Evolutionary conservation across 2,888 invertebrate genomes (phyloP), one percentile per base, ranked within the genome.

Genomic region (Leucozona laternaria): DNA sequence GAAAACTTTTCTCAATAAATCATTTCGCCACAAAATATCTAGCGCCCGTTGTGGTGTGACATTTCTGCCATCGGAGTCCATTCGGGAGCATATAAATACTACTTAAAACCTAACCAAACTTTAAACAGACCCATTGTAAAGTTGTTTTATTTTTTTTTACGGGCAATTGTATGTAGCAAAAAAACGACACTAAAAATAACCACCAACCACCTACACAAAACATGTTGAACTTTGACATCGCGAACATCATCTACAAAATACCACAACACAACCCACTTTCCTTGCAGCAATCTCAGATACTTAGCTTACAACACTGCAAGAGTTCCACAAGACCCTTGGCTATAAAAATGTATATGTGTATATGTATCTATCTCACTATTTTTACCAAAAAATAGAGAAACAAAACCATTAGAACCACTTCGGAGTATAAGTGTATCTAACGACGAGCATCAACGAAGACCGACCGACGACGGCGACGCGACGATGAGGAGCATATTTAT

Each of bases 211-310:
- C 85, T 81, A 85, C 85, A 85, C 85, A 76, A 85, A 75, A 78
- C 73, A 82, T 70, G 64, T 66, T 86, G 86, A 86, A 86, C 86
- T 86, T 86, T 58, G 86, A 86, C 86, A 81, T 64, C 79, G 78
- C 75, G 75, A 86, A 82, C 82, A 86, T 86, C 82, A 82, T 79
- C 82, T 62, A 81, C 82, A 71, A 86, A 86, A 86, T 86, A 79
- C 86, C 86, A 81, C 57, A 81, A 81, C 50, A 81, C 73, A 86
- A 78, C 73, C 86, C 81, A 82, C 86, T 86, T 86, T 86, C 82
- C 78, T 79, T 50, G 45, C 37, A 53, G n/a, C 68, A 34, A 68
- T 68, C 68, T 68, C 22, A 62, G 76, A 76, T 77, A 73, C 68
- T 79, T 71, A 48, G 48, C 31, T 48, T 2, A 66, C 17, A 48